phyloP scores from a whole-genome alignment of 2,113 vertebrate species.

The Polypterus senegalus region DNA sequence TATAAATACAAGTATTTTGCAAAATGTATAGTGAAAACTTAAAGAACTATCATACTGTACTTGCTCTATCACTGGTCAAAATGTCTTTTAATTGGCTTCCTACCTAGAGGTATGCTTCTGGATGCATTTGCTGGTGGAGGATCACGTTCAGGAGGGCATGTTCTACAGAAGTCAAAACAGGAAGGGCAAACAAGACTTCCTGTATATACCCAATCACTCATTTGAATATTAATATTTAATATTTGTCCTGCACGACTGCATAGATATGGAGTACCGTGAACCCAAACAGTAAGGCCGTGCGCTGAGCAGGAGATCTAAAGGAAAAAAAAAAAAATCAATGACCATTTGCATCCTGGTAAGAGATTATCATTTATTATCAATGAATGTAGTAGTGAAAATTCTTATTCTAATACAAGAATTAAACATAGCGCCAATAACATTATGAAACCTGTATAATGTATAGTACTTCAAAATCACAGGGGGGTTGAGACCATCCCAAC shows the following conservation, averaged over 20 bases:
- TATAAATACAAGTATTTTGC: too few species aligned
- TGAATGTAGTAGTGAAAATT: too few species aligned
- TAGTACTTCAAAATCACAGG: too few species aligned
- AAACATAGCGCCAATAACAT: too few species aligned
- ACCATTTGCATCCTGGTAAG: too few species aligned
- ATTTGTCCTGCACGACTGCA: constrained; percentile 67
- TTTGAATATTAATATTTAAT: constrained; percentile 62
- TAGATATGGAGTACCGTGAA: constrained; percentile 59
- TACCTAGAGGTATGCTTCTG: constrained; percentile 60
- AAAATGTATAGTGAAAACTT: too few species aligned
- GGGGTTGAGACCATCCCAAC: too few species aligned
- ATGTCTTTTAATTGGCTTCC: constrained; percentile 16
- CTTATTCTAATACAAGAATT: too few species aligned
- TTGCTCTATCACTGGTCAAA: background rate
- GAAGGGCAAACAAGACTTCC: constrained; percentile 79
- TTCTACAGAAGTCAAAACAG: constrained; percentile 71
- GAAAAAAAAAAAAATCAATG: constrained; percentile 4
- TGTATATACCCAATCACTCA: constrained; percentile 73
- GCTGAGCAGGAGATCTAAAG: constrained; percentile 67
- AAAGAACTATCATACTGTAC: too few species aligned
- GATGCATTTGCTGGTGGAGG: constrained; percentile 58
- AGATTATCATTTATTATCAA: too few species aligned
- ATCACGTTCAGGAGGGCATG: constrained; percentile 69
- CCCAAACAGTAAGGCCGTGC: constrained; percentile 66
- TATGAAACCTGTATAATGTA: too few species aligned